Evolutionary conservation across 2,888 invertebrate species (phyloP), one percentile per base, ranked within the genome.

Genomic region (Neoaliturus tenellus): DNA sequence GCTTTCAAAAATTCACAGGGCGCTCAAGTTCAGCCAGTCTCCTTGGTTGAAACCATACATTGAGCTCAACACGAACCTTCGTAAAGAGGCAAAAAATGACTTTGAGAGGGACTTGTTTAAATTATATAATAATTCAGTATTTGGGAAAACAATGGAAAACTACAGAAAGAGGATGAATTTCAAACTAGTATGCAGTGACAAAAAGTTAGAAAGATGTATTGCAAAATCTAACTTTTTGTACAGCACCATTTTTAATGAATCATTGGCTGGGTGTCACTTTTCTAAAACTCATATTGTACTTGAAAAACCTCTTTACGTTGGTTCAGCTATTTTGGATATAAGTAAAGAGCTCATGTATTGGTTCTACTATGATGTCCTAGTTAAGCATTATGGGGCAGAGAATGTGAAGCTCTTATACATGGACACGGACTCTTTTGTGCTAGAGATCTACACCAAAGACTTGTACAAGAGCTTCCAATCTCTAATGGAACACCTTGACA

Each of bases 361-460:
- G 25, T 48, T 48, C 17, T 48, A 48, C 48, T 48, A 48, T 80
- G 84, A 88, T 69, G 86, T 85, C 58, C 86, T 89, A 83, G 20
- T 3, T 23, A 48, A 35, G n/a, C 67, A 80, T 23, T 88, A 87
- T 73, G 67, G 73, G 12, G 20, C 31, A 14, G 39, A 83, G 31
- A 58, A 69, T n/a, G 69, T 89, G 23, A 88, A 86, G 82, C 81
- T 90, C n/a, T 81, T 88, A 33, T 89, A 89, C 48, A 48, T 3
- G 48, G 14, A 17, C 48, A 48, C 48, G 4, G 48, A 48, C 48
- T 48, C 14, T 2, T 82, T 82, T 33, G 44, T 89, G 28, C 87
- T 89, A 55, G 81, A 88, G 41, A 87, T 90, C 8, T 82, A 86
- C 25, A 89, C 89, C 12, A 84, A 87, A 1, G 89, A 90, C 85